Percentiles rank a stretch among this genome's conserved stretches.
These are phyloP conservation scores for Congeria kusceri DNA, from an alignment of 2,888 invertebrate genomes.

Conservation along the genomic window DNA sequence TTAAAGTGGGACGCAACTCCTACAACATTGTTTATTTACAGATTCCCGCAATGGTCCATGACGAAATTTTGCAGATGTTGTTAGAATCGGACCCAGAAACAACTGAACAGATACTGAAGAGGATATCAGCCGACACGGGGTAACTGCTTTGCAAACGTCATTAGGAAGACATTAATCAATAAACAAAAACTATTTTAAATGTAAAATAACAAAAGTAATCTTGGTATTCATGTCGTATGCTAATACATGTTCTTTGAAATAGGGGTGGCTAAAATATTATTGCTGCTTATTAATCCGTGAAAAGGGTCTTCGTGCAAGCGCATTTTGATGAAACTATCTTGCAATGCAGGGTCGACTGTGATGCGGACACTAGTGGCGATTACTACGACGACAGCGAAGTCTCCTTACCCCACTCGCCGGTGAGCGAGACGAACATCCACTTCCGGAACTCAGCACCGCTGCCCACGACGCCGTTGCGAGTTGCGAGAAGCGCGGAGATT, in stretches of 20 bases:
- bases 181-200: too few species aligned
- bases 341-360: constrained; percentile 78
- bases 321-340: too few species aligned
- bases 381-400: constrained; percentile 80
- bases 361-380: constrained; percentile 81
- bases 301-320: too few species aligned
- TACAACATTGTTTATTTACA: constrained; percentile 66
- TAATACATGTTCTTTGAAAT: too few species aligned
- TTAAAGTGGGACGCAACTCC: constrained; percentile 20
- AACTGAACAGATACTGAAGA: constrained; percentile 88
- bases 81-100: constrained; percentile 94
- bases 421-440: constrained; percentile 73
- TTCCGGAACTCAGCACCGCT: constrained; percentile 42
- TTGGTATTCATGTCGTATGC: too few species aligned
- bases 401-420: constrained; percentile 77
- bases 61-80: constrained; percentile 94
- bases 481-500: constrained; percentile 73
- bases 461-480: constrained; percentile 63
- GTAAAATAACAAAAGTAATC: too few species aligned
- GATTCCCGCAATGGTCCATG: constrained; percentile 92
- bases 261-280: too few species aligned
- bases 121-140: constrained; percentile 75
- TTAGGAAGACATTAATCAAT: too few species aligned
- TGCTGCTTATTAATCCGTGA: too few species aligned
- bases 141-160: too few species aligned